phyloP scores from a whole-genome alignment of 2,113 vertebrate genomes.

The Crotalus horridus region DNA sequence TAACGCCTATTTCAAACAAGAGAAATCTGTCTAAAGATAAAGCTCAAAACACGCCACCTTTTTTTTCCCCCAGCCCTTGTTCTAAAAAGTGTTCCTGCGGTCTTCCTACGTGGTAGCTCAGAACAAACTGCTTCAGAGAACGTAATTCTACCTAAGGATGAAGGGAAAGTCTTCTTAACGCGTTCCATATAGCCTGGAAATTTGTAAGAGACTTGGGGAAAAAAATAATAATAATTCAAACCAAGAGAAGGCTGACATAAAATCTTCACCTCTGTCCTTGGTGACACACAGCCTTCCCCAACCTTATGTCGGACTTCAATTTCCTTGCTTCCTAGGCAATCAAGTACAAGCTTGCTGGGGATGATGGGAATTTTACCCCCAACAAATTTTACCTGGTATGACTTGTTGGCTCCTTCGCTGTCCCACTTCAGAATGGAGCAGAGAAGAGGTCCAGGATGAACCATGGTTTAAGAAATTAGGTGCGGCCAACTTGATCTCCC shows the following conservation, averaged over 20 bases:
- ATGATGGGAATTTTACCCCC: background rate
- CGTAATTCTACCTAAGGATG: conserved; percentile 41
- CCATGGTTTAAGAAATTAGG: background rate
- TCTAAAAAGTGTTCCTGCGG: conserved; percentile 56
- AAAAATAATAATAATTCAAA: background rate
- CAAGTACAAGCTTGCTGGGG: background rate
- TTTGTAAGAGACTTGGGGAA: conserved; percentile 39
- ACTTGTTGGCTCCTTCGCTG: background rate
- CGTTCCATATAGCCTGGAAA: background rate
- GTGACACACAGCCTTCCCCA: no score
- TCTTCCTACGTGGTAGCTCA: conserved; percentile 50
- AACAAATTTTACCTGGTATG: background rate
- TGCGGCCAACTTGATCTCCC: background rate
- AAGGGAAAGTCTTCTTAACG: conserved; percentile 47
- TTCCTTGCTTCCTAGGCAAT: background rate
- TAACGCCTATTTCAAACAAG: conserved; percentile 66
- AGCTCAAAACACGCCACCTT: conserved; percentile 66
- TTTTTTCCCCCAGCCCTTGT: conserved; percentile 65
- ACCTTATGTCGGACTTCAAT: background rate
- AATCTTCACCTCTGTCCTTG: background rate
- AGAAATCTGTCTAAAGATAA: conserved; percentile 65
- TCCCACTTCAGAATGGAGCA: background rate
- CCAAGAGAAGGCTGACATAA: background rate
- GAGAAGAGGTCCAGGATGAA: background rate
- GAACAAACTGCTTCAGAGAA: conserved; percentile 39